These are phyloP conservation scores for Drosophila birchii DNA, from an alignment of 2,888 invertebrate genomes.

Conservation along the genomic window DNA sequence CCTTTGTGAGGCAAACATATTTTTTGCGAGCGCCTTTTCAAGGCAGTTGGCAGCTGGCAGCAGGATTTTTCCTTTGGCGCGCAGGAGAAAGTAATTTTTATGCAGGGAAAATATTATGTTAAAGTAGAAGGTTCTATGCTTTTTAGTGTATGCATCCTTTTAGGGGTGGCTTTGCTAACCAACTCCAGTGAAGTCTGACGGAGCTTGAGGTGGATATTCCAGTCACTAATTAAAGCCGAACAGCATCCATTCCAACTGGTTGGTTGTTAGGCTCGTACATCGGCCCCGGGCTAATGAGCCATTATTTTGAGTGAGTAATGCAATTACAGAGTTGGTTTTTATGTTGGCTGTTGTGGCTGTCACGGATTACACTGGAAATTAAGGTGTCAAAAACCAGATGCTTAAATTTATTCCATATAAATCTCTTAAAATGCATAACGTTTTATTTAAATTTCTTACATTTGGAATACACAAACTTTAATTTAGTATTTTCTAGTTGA, in stretches of 20 bases:
- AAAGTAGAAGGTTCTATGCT: not conserved
- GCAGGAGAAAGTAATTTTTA: not conserved
- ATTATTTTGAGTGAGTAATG: constrained; percentile 54
- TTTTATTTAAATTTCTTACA: not conserved
- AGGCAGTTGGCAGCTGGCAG: constrained; percentile 54
- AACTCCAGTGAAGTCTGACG: constrained; percentile 25
- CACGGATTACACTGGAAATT: constrained; percentile 1
- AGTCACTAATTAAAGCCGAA: constrained; percentile 29
- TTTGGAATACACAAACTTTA: not conserved
- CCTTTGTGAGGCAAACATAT: constrained; percentile 8
- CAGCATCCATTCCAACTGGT: constrained; percentile 10
- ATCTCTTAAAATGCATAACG: too few relatives aligned
- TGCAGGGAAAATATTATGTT: constrained; percentile 13
- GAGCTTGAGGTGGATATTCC: constrained; percentile 4
- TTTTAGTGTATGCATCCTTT: constrained; percentile 6
- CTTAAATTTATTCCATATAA: not conserved
- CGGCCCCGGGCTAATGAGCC: constrained; percentile 36
- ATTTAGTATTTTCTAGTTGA: not conserved
- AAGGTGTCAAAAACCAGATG: not conserved
- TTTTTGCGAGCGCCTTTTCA: constrained; percentile 35
- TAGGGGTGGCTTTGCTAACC: not conserved
- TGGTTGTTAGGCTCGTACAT: constrained; percentile 7
- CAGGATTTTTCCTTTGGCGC: constrained; percentile 23
- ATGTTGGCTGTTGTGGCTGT: constrained; percentile 5
- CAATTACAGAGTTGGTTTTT: constrained; percentile 51